Conservation (phyloP, 2,888 invertebrate genomes). For the Eremobia ochroleuca region DNA sequence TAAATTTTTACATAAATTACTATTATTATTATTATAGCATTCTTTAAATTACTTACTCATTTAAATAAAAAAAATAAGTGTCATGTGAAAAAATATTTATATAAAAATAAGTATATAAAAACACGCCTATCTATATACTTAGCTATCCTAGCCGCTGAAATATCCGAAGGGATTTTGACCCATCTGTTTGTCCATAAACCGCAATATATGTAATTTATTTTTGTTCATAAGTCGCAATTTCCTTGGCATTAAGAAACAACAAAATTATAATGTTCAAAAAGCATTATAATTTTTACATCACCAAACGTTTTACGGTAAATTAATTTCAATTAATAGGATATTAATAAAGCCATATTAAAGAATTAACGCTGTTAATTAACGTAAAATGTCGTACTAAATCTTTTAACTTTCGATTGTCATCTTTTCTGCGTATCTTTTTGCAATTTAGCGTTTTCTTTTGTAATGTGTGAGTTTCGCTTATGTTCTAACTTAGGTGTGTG, state of each 20-base stretch:
- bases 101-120: too few species aligned
- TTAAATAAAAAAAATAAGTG: too few species aligned
- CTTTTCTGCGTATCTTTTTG: slow-evolving; percentile 44
- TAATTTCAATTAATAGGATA: slow-evolving; percentile 23
- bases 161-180: not conserved
- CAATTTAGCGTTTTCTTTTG: slow-evolving; percentile 55
- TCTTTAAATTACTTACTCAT: too few species aligned
- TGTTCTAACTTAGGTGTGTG: slow-evolving; percentile 59
- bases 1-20: too few species aligned
- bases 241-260: not conserved
- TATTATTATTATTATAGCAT: too few species aligned
- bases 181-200: not conserved
- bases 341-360: slow-evolving; percentile 23
- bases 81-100: not conserved
- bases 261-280: not conserved
- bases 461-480: slow-evolving; percentile 63
- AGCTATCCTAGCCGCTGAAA: not conserved
- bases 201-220: too few species aligned
- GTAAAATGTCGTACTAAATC: slow-evolving; percentile 41
- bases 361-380: slow-evolving; percentile 28
- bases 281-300: not conserved
- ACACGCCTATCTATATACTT: not conserved
- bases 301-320: slow-evolving; percentile 26
- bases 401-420: slow-evolving; percentile 40
- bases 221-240: not conserved